Evolutionary conservation across 2,113 vertebrate species (phyloP).

Genomic region (Apus apus): DNA sequence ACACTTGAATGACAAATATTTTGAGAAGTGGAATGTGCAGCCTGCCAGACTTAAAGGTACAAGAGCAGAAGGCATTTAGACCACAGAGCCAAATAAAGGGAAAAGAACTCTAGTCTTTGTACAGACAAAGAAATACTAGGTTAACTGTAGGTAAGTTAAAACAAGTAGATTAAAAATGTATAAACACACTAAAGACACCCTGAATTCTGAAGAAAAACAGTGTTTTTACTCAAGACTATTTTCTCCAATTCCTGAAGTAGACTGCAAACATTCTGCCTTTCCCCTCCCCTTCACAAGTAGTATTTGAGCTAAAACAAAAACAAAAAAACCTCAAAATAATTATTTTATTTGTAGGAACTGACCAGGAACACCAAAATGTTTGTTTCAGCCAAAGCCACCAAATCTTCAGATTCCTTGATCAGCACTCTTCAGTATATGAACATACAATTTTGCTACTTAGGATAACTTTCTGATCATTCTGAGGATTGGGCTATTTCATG

Average conservation of each 20-base stretch:
- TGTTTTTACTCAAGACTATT: neutral
- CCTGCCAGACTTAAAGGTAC: neutral
- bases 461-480: neutral
- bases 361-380: neutral
- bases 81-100: neutral
- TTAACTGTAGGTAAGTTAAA: neutral
- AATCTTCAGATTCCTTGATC: neutral
- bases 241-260: neutral
- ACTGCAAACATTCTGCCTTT: neutral
- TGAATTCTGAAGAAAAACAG: neutral
- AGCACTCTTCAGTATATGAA: neutral
- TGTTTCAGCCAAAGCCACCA: neutral
- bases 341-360: neutral
- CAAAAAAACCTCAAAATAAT: neutral
- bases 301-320: slow-evolving; percentile 8
- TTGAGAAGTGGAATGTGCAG: neutral
- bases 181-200: neutral
- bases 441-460: neutral
- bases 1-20: neutral
- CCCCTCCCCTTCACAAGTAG: neutral
- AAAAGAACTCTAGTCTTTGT: neutral
- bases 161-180: neutral
- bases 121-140: neutral
- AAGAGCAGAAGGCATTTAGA: neutral
- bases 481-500: neutral